Evolutionary conservation across 2,797 vertebrate genomes (phyloP).

Genomic region (Brachyalestes nurse): DNA sequence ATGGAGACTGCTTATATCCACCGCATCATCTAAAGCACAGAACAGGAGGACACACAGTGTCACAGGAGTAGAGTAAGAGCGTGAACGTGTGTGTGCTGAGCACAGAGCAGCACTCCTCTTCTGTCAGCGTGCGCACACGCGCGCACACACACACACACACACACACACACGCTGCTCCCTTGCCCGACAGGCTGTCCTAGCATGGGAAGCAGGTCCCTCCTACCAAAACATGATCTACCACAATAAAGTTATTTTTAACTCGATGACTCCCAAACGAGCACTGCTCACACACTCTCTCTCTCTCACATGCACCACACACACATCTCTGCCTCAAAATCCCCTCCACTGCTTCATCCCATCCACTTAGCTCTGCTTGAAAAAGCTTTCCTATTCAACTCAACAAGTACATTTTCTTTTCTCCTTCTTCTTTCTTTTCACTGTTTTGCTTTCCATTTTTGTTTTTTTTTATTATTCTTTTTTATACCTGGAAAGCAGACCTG

Average conservation of each 20-base stretch:
- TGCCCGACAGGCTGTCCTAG: constrained; percentile 71
- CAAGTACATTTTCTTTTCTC: constrained; percentile 7
- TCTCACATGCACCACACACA: constrained; percentile 53
- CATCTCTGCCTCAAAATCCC: constrained; percentile 44
- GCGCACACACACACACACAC: constrained; percentile 36
- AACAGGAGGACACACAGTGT: constrained; percentile 51
- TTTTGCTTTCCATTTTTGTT: constrained; percentile 43
- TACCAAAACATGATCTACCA: constrained; percentile 81
- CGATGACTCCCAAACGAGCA: constrained; percentile 71
- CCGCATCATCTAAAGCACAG: constrained; percentile 79
- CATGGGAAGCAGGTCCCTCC: constrained; percentile 79
- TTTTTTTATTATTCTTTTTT: constrained; percentile 36
- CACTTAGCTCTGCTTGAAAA: constrained; percentile 45
- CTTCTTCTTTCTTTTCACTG: constrained; percentile 17
- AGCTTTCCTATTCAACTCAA: constrained; percentile 11
- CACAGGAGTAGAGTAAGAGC: constrained; percentile 63
- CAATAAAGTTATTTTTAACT: constrained; percentile 84
- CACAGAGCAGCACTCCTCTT: constrained; percentile 39
- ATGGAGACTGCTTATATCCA: constrained; percentile 76
- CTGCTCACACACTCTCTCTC: constrained; percentile 55
- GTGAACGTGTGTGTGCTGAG: constrained; percentile 52
- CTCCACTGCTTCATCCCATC: constrained; percentile 41
- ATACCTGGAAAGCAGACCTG: constrained; percentile 58
- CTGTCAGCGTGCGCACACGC: constrained; percentile 31
- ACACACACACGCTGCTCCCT: constrained; percentile 68